Conservation (phyloP, 1,140 invertebrate species). For the Drosophila nasuta region DNA sequence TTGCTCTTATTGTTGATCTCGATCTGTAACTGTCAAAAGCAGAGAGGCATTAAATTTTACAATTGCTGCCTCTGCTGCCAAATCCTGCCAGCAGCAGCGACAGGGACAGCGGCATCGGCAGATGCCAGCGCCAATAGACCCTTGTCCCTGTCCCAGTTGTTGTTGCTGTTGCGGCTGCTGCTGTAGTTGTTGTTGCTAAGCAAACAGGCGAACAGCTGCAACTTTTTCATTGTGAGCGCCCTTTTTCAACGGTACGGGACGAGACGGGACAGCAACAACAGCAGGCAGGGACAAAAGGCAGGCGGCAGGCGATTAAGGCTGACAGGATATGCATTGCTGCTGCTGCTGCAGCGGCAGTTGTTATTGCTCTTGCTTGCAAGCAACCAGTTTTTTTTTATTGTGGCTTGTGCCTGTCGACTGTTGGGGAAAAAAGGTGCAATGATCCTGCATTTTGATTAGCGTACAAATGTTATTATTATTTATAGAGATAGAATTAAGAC, state of each 20-base stretch:
- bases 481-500: neutral
- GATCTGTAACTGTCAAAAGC: slow-evolving; percentile 31
- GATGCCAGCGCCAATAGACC: slow-evolving; percentile 21
- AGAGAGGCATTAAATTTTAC: slow-evolving; percentile 17
- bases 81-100: slow-evolving; percentile 13
- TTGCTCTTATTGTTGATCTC: slow-evolving; percentile 4
- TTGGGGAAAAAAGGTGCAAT: slow-evolving; percentile 54
- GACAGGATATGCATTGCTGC: slow-evolving; percentile 64
- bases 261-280: slow-evolving; percentile 19
- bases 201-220: slow-evolving; percentile 75
- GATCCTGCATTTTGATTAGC: slow-evolving; percentile 50
- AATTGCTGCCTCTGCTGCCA: slow-evolving; percentile 26
- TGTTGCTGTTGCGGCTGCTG: slow-evolving; percentile 26
- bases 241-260: slow-evolving; percentile 64
- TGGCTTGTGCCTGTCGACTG: slow-evolving; percentile 20
- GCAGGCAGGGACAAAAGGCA: slow-evolving; percentile 32
- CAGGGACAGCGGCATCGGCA: neutral
- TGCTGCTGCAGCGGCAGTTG: slow-evolving; percentile 34
- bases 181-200: slow-evolving; percentile 41
- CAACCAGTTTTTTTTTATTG: slow-evolving; percentile 31
- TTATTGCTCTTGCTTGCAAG: slow-evolving; percentile 8
- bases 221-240: slow-evolving; percentile 62
- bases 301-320: slow-evolving; percentile 39
- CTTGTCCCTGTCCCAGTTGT: slow-evolving; percentile 21
- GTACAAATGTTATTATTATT: slow-evolving; percentile 34